Base-by-base conservation (phyloP, 2,888 invertebrate genomes). In the Campopleginae sp. region DNA sequence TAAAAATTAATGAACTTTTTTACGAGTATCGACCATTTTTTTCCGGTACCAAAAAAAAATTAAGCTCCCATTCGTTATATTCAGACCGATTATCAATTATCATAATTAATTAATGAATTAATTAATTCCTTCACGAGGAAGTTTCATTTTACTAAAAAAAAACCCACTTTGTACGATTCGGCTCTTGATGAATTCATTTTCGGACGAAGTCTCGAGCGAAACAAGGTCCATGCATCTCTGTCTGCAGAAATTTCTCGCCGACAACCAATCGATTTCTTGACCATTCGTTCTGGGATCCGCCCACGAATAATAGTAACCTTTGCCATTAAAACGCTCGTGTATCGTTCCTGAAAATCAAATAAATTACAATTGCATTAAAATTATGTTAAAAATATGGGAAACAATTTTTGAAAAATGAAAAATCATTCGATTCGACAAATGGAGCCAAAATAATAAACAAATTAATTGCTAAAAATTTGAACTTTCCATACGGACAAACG, bases 181-280 rank as follows among this genome's bases (percentile, higher is more conserved):
- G 84, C 96, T 95, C 93, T 98, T 98, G 91, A 98, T 95, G 96
- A 97, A 98, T 93, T 98, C 97, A 92, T 98, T 98, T 94, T 98
- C 98, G 79, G 96, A 96, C 88, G 96, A 97, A 78, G 97, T 97
- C 94, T 98, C 98, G 90, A 98, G 93, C 2, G 97, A 97, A 66
- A 98, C 97, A 71, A 97, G 95, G 94, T 98, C 98, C 98, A 98
- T 98, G 94, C 98, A 98, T 83, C 97, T 96, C 94, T 97, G 96
- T 86, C 98, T 95, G 94, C 98, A 98, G 94, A 96, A 97, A 93
- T 98, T 98, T 91, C 98, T 95, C 31, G 96, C 97, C 68, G 96
- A 96, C 87, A 98, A 94, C 98, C 98, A 98, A 94, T 98, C 97
- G 89, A 97, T 95, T 93, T 98, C 97, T 70, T 96, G 96, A 33